Percentiles rank a stretch among this genome's conserved stretches.
These are phyloP conservation scores for Charaxes varanes DNA, from an alignment of 1,140 invertebrate genomes.

Conservation along the genomic window DNA sequence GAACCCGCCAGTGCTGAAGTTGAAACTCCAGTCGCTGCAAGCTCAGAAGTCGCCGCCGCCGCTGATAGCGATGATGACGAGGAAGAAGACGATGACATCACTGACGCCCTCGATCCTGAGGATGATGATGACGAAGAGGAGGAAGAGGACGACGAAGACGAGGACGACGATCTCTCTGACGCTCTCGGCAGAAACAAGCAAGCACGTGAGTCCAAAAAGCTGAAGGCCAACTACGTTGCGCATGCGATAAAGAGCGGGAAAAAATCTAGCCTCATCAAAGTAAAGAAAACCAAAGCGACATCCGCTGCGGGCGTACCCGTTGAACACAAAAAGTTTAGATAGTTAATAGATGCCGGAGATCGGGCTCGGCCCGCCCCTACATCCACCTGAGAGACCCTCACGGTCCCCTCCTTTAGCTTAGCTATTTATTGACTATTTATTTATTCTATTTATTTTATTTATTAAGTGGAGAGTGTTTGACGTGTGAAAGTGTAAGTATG, in stretches of 20 bases:
- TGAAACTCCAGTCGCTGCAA: conserved; percentile 38
- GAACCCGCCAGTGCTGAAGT: conserved; percentile 57
- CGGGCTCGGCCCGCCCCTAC: conserved; percentile 40
- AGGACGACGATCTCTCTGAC: conserved; percentile 78
- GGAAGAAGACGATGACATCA: conserved; percentile 77
- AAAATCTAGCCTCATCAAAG: conserved; percentile 69
- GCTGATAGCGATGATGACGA: conserved; percentile 76
- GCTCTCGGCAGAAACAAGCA: conserved; percentile 77
- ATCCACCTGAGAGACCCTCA: conserved; percentile 63
- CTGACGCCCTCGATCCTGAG: conserved; percentile 76
- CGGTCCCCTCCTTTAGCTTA: conserved; percentile 67
- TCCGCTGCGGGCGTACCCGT: conserved; percentile 46
- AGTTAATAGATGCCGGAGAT: conserved; percentile 42
- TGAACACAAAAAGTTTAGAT: conserved; percentile 74
- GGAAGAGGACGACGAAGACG: conserved; percentile 84
- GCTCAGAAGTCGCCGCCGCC: conserved; percentile 59
- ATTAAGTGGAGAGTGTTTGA: conserved; percentile 69
- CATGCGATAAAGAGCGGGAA: conserved; percentile 76
- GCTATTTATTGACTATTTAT: conserved; percentile 74
- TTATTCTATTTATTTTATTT: conserved; percentile 73
- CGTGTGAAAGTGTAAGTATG: conserved; percentile 68
- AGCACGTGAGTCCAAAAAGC: conserved; percentile 89
- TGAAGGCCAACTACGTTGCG: conserved; percentile 63
- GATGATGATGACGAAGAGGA: conserved; percentile 82
- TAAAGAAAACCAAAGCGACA: conserved; percentile 70